Evolutionary conservation across 2,888 invertebrate genomes (phyloP).

Genomic region (Plebejus anna): DNA sequence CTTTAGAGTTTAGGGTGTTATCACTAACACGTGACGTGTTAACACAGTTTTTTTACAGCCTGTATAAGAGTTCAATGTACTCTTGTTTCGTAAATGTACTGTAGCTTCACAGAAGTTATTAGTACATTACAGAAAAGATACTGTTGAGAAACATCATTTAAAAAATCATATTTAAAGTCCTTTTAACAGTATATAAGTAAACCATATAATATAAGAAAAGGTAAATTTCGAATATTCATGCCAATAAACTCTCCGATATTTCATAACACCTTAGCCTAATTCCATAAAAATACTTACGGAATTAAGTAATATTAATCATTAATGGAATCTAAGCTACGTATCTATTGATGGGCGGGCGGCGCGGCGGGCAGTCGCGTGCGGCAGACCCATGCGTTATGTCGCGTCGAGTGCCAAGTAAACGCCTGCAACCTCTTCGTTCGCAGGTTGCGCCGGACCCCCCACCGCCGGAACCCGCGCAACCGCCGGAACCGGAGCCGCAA

Average conservation of each 20-base stretch:
- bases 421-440: slow-evolving; percentile 63
- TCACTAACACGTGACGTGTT: too few relatives aligned
- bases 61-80: too few relatives aligned
- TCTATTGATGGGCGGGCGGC: slow-evolving; percentile 45
- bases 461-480: slow-evolving; percentile 64
- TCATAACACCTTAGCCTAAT: not conserved
- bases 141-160: not conserved
- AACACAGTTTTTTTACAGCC: too few relatives aligned
- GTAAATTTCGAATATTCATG: not conserved
- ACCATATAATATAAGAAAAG: not conserved
- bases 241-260: not conserved
- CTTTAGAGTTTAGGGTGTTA: too few relatives aligned
- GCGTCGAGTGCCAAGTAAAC: slow-evolving; percentile 67
- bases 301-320: slow-evolving; percentile 34
- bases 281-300: slow-evolving; percentile 19
- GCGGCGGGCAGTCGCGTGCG: slow-evolving; percentile 63
- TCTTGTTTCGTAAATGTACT: too few relatives aligned
- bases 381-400: slow-evolving; percentile 64
- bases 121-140: too few relatives aligned
- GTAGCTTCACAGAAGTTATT: too few relatives aligned
- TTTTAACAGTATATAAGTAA: not conserved
- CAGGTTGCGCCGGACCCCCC: slow-evolving; percentile 70
- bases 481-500: slow-evolving; percentile 61
- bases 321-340: slow-evolving; percentile 43
- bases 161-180: not conserved